These are phyloP conservation scores for Clusia tigrina DNA, from an alignment of 2,888 invertebrate genomes.

Conservation along the genomic window DNA sequence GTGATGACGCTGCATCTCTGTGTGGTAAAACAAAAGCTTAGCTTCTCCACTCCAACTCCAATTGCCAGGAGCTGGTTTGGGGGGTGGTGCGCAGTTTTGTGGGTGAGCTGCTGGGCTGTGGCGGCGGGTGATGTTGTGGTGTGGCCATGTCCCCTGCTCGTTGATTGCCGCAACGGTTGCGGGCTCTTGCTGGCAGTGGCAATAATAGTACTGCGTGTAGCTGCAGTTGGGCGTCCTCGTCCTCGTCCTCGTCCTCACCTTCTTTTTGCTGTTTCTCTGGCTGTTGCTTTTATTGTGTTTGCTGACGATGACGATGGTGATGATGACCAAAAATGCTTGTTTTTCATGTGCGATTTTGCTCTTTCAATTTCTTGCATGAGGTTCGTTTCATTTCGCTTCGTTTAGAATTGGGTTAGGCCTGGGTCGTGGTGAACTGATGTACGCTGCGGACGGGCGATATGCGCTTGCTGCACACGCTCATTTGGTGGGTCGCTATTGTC, in stretches of 20 bases:
- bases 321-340: slow-evolving; percentile 16
- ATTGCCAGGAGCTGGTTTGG: background rate
- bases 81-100: background rate
- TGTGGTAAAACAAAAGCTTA: slow-evolving; percentile 28
- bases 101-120: slow-evolving; percentile 1
- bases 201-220: no score
- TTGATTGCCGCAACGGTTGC: no score
- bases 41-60: slow-evolving; percentile 7
- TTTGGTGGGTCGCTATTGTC: slow-evolving; percentile 5
- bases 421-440: background rate
- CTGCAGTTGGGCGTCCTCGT: no score
- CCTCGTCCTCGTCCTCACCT: no score
- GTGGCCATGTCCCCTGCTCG: no score
- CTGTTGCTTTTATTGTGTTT: slow-evolving; percentile 10
- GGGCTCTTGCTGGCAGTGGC: no score
- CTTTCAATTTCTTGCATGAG: background rate
- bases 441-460: background rate
- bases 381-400: background rate
- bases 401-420: background rate
- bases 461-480: slow-evolving; percentile 7
- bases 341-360: slow-evolving; percentile 5
- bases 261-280: background rate
- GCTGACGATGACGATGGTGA: slow-evolving; percentile 1
- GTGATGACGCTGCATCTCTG: slow-evolving; percentile 26
- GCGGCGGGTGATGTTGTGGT: background rate